phyloP scores from a whole-genome alignment of 2,797 vertebrate genomes.

The Remorina albescens region DNA sequence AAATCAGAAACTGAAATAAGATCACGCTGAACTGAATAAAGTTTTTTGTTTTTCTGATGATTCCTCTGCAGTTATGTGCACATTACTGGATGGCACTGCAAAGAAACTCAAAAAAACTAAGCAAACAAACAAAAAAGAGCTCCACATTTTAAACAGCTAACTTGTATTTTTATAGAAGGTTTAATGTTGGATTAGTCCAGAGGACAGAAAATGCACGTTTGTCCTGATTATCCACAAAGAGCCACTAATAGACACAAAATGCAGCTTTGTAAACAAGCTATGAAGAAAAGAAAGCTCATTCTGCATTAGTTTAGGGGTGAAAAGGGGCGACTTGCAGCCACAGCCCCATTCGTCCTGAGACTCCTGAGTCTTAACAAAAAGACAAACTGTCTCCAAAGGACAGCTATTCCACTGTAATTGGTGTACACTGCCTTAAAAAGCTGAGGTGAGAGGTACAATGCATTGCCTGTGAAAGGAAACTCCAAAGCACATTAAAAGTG shows the following conservation, averaged over 20 bases:
- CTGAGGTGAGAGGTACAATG: slow-evolving; percentile 85
- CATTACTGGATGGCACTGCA: background rate
- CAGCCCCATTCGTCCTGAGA: slow-evolving; percentile 50
- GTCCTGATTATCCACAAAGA: slow-evolving; percentile 28
- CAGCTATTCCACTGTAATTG: slow-evolving; percentile 86
- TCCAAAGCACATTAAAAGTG: slow-evolving; percentile 89
- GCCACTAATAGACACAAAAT: slow-evolving; percentile 37
- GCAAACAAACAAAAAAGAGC: background rate
- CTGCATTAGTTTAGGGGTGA: slow-evolving; percentile 45
- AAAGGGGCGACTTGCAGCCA: slow-evolving; percentile 53
- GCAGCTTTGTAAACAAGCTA: slow-evolving; percentile 39
- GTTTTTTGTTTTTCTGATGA: background rate
- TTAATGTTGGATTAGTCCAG: background rate
- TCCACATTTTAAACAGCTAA: background rate
- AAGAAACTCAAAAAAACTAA: background rate
- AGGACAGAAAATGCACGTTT: slow-evolving; percentile 11
- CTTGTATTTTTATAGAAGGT: background rate
- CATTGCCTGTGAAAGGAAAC: slow-evolving; percentile 83
- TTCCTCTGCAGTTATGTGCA: background rate
- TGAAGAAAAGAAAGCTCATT: slow-evolving; percentile 39
- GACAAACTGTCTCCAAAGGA: slow-evolving; percentile 76
- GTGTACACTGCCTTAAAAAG: slow-evolving; percentile 87
- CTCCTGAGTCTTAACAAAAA: slow-evolving; percentile 60
- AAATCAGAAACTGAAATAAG: background rate
- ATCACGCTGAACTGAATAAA: background rate